These are phyloP conservation scores for Biston betularia DNA, from an alignment of 2,888 invertebrate genomes.

Conservation along the genomic window DNA sequence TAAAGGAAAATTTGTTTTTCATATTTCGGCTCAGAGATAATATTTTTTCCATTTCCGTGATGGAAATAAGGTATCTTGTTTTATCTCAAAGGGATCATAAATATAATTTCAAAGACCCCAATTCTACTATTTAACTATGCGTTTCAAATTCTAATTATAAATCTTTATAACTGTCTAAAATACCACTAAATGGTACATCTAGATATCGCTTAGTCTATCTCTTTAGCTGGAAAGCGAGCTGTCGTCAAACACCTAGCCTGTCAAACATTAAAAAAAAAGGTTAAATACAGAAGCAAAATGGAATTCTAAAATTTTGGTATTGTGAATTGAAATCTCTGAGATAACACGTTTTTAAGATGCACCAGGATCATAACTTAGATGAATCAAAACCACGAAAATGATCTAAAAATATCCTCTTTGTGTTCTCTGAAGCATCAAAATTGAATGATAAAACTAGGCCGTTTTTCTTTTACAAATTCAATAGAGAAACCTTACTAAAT, in stretches of 20 bases:
- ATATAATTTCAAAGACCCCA: background rate
- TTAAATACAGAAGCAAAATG: too few relatives aligned
- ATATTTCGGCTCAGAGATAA: slow-evolving; percentile 1
- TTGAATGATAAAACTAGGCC: slow-evolving; percentile 36
- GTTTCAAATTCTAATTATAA: too few relatives aligned
- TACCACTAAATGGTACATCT: too few relatives aligned
- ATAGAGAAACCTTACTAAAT: slow-evolving; percentile 55
- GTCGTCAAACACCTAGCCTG: too few relatives aligned
- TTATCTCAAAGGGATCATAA: slow-evolving; percentile 8
- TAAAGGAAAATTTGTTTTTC: background rate
- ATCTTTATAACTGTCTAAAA: too few relatives aligned
- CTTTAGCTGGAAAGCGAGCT: too few relatives aligned
- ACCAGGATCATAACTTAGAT: background rate
- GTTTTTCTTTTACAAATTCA: slow-evolving; percentile 51
- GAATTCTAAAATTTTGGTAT: too few relatives aligned
- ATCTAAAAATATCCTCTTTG: slow-evolving; percentile 15
- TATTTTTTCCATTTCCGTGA: slow-evolving; percentile 8
- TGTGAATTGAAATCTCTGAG: background rate
- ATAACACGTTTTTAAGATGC: background rate
- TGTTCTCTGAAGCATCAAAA: slow-evolving; percentile 24
- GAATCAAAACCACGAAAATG: background rate
- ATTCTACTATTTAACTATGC: background rate
- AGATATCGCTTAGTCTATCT: too few relatives aligned
- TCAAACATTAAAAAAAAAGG: too few relatives aligned
- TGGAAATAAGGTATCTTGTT: slow-evolving; percentile 3